Evolutionary conservation across 2,888 invertebrate genomes (phyloP).

Genomic region (Lasioglossum marginatum): DNA sequence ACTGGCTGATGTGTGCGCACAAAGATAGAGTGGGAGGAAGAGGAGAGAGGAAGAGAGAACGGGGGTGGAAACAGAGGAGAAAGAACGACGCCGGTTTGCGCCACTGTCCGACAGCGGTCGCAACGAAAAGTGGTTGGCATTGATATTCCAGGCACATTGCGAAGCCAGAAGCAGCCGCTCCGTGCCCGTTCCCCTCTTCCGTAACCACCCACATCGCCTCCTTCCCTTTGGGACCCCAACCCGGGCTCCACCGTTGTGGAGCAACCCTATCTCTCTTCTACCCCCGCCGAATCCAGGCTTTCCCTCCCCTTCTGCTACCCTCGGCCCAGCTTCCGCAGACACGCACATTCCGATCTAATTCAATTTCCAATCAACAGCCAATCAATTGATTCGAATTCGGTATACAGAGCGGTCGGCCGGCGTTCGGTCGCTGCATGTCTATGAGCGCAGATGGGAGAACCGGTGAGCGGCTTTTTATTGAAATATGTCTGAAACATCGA

Average conservation of each 20-base stretch:
- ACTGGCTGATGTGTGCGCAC: not conserved
- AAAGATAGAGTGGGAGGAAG: not conserved
- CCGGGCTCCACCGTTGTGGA: slow-evolving; percentile 34
- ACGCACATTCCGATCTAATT: slow-evolving; percentile 86
- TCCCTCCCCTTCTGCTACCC: slow-evolving; percentile 24
- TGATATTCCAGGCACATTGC: slow-evolving; percentile 81
- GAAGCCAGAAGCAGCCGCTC: slow-evolving; percentile 79
- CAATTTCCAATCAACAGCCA: slow-evolving; percentile 87
- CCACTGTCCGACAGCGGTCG: slow-evolving; percentile 61
- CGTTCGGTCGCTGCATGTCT: slow-evolving; percentile 80
- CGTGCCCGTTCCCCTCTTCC: slow-evolving; percentile 59
- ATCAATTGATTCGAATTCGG: slow-evolving; percentile 86
- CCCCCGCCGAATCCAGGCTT: slow-evolving; percentile 44
- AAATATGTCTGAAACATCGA: not conserved
- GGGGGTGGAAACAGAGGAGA: not conserved
- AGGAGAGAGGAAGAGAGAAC: not conserved
- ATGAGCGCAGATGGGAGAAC: slow-evolving; percentile 71
- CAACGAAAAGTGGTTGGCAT: slow-evolving; percentile 76
- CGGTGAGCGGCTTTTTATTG: not conserved
- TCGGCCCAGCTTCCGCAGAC: slow-evolving; percentile 76
- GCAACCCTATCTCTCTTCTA: slow-evolving; percentile 56
- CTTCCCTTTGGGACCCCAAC: slow-evolving; percentile 34
- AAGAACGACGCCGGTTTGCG: slow-evolving; percentile 49
- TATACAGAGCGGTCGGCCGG: slow-evolving; percentile 80
- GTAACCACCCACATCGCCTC: slow-evolving; percentile 56